Evolutionary conservation across 2,888 invertebrate genomes (phyloP).

Genomic region (Abrostola tripartita): DNA sequence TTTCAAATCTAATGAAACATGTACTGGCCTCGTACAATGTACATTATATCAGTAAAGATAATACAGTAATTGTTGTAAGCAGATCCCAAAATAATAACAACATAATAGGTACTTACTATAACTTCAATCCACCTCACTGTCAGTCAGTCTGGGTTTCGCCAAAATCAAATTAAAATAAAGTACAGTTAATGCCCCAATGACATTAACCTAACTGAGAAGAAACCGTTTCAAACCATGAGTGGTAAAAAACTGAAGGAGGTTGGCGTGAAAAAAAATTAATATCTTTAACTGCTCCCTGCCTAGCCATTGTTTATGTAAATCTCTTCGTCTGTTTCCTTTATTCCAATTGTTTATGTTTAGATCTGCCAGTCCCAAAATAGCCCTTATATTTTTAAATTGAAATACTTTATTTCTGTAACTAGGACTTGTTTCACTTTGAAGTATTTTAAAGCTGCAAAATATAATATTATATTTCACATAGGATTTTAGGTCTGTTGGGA

Average conservation of each 20-base stretch:
- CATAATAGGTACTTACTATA: no score
- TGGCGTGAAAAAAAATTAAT: slow-evolving; percentile 39
- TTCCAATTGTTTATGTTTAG: slow-evolving; percentile 21
- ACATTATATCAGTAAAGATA: no score
- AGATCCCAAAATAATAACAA: no score
- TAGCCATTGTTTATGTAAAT: slow-evolving; percentile 42
- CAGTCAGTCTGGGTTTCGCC: no score
- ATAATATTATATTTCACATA: no score
- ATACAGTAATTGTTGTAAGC: no score
- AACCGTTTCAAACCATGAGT: slow-evolving; percentile 20
- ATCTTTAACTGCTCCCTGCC: slow-evolving; percentile 38
- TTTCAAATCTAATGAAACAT: no score
- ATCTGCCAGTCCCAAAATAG: slow-evolving; percentile 28
- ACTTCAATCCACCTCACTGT: no score
- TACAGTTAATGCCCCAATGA: slow-evolving; percentile 8
- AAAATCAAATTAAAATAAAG: no score
- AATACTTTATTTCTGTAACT: slow-evolving; percentile 34
- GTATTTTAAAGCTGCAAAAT: no score
- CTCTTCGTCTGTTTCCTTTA: slow-evolving; percentile 22
- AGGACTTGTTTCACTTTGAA: slow-evolving; percentile 10
- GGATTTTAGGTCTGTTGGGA: no score
- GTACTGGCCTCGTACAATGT: no score
- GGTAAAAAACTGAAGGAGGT: slow-evolving; percentile 12
- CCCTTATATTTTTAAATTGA: slow-evolving; percentile 34
- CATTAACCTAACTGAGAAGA: slow-evolving; percentile 7